Evolutionary conservation across 2,113 vertebrate species (phyloP).

Genomic region (Spizaetus ornatus): DNA sequence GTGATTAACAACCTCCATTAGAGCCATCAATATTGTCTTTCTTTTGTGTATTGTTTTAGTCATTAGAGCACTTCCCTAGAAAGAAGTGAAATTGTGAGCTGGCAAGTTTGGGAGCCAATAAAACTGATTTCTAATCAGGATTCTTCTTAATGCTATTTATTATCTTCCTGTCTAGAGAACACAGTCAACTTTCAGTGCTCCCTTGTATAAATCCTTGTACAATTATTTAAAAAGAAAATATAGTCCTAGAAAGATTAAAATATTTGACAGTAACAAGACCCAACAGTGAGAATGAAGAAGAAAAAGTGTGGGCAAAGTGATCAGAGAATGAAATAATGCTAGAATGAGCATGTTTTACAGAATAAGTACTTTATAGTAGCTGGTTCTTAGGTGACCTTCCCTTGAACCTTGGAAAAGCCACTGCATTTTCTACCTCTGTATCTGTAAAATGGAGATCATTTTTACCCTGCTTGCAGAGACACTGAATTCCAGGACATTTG

Average conservation of each 20-base stretch:
- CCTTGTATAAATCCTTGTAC: neutral
- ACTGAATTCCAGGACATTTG: neutral
- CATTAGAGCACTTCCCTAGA: neutral
- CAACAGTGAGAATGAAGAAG: neutral
- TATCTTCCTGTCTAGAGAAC: neutral
- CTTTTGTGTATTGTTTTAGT: neutral
- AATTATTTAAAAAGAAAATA: neutral
- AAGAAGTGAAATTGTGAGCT: neutral
- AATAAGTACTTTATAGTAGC: neutral
- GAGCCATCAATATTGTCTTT: neutral
- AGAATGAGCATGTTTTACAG: neutral
- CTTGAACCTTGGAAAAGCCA: neutral
- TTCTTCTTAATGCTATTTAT: neutral
- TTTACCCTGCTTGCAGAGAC: neutral
- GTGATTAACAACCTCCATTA: neutral
- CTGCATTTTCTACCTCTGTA: neutral
- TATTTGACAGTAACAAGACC: neutral
- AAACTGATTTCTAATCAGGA: conserved; percentile 2
- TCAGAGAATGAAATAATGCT: neutral
- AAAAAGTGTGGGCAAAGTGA: neutral
- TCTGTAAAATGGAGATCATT: neutral
- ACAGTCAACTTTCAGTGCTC: neutral
- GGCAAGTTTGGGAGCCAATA: neutral
- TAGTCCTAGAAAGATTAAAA: neutral
- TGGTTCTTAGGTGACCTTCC: neutral